phyloP scores from a whole-genome alignment of 2,888 invertebrate species.

The Gonocerus acuteangulatus region DNA sequence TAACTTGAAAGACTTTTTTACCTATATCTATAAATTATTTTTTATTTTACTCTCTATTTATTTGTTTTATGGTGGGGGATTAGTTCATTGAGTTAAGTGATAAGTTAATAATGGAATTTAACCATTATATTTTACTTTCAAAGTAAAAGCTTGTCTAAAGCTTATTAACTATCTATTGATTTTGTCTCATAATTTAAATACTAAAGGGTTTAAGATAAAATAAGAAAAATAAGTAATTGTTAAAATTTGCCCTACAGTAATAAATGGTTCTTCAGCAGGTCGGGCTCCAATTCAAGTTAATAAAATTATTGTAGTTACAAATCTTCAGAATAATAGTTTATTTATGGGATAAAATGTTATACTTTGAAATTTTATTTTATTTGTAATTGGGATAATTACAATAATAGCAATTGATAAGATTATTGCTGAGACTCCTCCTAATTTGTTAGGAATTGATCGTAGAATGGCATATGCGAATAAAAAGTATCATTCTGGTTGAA shows the following conservation, averaged over 20 bases:
- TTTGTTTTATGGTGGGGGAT: neutral
- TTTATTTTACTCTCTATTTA: neutral
- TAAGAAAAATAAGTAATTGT: constrained; percentile 54
- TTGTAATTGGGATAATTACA: constrained; percentile 52
- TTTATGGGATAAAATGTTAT: constrained; percentile 51
- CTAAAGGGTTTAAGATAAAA: constrained; percentile 50
- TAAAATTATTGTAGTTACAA: constrained; percentile 51
- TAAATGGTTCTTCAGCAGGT: constrained; percentile 60
- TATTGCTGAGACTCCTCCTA: constrained; percentile 65
- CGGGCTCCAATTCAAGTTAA: constrained; percentile 65
- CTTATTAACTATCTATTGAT: constrained; percentile 26
- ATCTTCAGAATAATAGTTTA: constrained; percentile 48
- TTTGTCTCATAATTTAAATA: constrained; percentile 51
- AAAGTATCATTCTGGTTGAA: constrained; percentile 80
- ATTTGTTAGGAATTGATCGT: constrained; percentile 71
- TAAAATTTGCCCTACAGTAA: constrained; percentile 54
- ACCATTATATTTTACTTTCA: constrained; percentile 48
- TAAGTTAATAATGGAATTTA: constrained; percentile 28
- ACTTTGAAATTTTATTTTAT: constrained; percentile 47
- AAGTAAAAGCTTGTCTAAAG: constrained; percentile 38
- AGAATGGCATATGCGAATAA: constrained; percentile 74
- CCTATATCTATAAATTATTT: constrained; percentile 18
- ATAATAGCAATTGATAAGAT: constrained; percentile 59
- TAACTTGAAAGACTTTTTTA: constrained; percentile 22
- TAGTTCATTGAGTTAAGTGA: constrained; percentile 45